A percentile compares a stretch with the other conserved stretches of the same genome.
These are phyloP conservation scores for Triplophysa tibetana DNA, from an alignment of 2,113 vertebrate species.

Conservation along the genomic window DNA sequence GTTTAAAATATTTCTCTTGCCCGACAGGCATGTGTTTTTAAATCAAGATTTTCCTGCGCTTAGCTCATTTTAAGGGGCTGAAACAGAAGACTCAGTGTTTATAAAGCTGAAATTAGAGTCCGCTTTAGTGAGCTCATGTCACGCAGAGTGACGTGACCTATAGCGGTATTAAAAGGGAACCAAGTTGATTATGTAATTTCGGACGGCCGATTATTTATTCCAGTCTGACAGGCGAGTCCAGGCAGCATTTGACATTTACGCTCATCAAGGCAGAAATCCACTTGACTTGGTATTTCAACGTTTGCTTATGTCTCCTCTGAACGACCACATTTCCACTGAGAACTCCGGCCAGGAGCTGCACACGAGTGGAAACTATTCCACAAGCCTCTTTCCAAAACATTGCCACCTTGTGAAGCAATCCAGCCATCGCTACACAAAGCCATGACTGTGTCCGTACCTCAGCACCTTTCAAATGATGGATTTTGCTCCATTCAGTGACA, in stretches of 20 bases:
- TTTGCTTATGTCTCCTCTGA: slow-evolving; percentile 70
- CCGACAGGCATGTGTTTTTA: slow-evolving; percentile 47
- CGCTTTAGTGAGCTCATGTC: not conserved
- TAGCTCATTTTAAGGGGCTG: slow-evolving; percentile 51
- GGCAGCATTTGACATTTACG: slow-evolving; percentile 45
- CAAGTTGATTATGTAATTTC: slow-evolving; percentile 26
- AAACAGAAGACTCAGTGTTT: slow-evolving; percentile 46
- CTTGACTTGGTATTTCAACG: slow-evolving; percentile 62
- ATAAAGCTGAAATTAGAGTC: slow-evolving; percentile 40
- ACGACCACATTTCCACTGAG: slow-evolving; percentile 69
- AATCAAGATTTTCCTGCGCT: slow-evolving; percentile 51
- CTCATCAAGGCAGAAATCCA: slow-evolving; percentile 50
- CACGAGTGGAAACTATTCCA: slow-evolving; percentile 73
- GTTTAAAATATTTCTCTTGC: slow-evolving; percentile 52
- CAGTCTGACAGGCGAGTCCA: slow-evolving; percentile 29
- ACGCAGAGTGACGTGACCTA: slow-evolving; percentile 10
- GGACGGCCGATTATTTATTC: slow-evolving; percentile 42
- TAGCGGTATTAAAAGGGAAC: not conserved
- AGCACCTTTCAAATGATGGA: not conserved
- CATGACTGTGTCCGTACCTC: not conserved
- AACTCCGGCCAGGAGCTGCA: slow-evolving; percentile 62
- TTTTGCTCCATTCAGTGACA: slow-evolving; percentile 8
- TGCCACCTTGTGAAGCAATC: slow-evolving; percentile 50
- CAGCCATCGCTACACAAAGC: slow-evolving; percentile 44
- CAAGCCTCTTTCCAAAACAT: slow-evolving; percentile 58